Evolutionary conservation across 2,113 vertebrate species (phyloP), one percentile per base, ranked within the genome.

Genomic region (Rissa tridactyla): DNA sequence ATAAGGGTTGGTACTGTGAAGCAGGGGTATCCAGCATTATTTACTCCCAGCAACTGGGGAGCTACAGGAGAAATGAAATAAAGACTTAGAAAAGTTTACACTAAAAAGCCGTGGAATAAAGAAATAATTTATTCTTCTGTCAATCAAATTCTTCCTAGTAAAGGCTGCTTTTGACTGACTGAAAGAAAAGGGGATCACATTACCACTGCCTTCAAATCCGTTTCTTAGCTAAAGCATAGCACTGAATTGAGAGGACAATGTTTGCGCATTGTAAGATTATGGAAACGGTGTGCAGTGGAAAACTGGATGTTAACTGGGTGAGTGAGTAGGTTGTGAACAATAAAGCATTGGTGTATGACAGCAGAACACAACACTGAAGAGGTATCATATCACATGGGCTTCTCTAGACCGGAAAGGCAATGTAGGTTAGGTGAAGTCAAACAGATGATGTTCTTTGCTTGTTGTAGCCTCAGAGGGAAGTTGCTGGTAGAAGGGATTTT

Each of bases 251-350:
- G 49, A 79, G 9, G 26, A 57, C 62, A 68, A 15, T 14, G 34
- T 82, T 84, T 76, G 36, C 0, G 0, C 82, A 49, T 62, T 94
- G 54, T 85, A 66, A 84, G n/a, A 36, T 88, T 55, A 81, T 71
- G 68, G 76, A 66, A 86, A 36, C 42, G 5, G 25, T 57, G 76
- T 94, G 70, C 86, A 85, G 10, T 36, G 54, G 77, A 82, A 86
- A 21, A 54, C 44, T 92, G 42, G 25, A 51, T 95, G 85, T 82
- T 92, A 92, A 66, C 73, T 70, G 92, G 13, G 27, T 89, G 84
- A 91, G 51, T 87, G 91, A 94, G 49, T 91, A 82, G 83, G 46
- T 82, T 90, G 60, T 89, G 88, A 87, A 51, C 86, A 87, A 86
- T 82, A 77, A 96, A 87, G 18, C 81, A 77, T 8, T 61, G 40